A percentile compares a stretch with the other conserved stretches of the same genome.
phyloP scores from a whole-genome alignment of 2,888 invertebrate genomes.

The Hirtodrosophila histrioides region DNA sequence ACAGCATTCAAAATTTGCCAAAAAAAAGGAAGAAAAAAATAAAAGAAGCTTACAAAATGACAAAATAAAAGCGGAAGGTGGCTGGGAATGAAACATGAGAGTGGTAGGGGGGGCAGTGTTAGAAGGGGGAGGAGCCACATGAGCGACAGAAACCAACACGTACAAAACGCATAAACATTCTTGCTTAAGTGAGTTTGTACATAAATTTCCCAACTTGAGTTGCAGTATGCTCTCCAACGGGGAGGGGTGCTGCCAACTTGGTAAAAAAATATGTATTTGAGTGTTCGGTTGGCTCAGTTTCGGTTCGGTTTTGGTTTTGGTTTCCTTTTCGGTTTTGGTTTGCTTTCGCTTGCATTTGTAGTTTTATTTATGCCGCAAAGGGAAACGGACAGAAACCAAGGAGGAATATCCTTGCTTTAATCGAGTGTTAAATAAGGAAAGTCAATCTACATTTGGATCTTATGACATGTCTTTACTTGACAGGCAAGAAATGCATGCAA shows the following conservation, averaged over 20 bases:
- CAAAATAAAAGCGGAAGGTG: constrained; percentile 65
- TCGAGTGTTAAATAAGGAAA: background rate
- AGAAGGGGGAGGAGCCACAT: constrained; percentile 41
- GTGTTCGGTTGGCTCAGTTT: constrained; percentile 44
- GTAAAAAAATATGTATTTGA: constrained; percentile 30
- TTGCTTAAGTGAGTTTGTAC: constrained; percentile 82
- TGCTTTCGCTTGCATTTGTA: constrained; percentile 39
- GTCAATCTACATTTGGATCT: background rate
- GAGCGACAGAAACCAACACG: constrained; percentile 77
- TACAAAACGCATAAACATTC: constrained; percentile 83
- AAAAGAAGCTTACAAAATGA: constrained; percentile 52
- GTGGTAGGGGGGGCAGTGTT: background rate
- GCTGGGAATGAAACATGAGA: constrained; percentile 9
- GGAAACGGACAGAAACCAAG: constrained; percentile 2
- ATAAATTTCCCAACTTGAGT: constrained; percentile 80
- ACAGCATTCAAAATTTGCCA: constrained; percentile 56
- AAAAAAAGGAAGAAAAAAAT: constrained; percentile 14
- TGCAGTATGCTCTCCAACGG: constrained; percentile 54
- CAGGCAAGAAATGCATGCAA: too few relatives aligned
- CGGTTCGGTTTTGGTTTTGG: constrained; percentile 30
- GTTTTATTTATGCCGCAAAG: constrained; percentile 43
- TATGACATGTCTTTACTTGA: too few relatives aligned
- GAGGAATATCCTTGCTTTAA: constrained; percentile 7
- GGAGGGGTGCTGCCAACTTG: constrained; percentile 20
- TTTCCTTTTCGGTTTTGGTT: constrained; percentile 36